Percentiles rank a stretch among this genome's conserved stretches.
Evolutionary conservation across 1,140 invertebrate genomes (phyloP).

Genomic region (Danaus melanippus): DNA sequence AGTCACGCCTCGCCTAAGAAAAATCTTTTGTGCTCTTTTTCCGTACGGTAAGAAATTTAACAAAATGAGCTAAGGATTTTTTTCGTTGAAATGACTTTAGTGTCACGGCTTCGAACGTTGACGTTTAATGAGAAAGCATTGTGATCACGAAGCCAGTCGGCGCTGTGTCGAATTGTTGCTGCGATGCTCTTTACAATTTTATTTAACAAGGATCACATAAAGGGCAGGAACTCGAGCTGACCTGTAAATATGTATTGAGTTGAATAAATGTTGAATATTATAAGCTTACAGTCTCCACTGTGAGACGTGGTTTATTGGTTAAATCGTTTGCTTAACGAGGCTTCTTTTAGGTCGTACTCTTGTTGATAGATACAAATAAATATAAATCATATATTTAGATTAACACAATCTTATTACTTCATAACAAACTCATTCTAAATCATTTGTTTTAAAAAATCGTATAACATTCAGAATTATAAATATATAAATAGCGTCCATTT

Average conservation of each 20-base stretch:
- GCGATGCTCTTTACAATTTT: constrained; percentile 45
- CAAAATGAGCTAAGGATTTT: constrained; percentile 58
- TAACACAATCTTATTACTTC: too few relatives aligned
- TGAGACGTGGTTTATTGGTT: too few relatives aligned
- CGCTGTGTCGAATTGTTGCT: constrained; percentile 63
- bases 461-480: too few relatives aligned
- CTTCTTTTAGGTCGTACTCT: too few relatives aligned
- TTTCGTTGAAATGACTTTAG: constrained; percentile 63
- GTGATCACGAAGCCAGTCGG: constrained; percentile 52
- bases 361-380: too few relatives aligned
- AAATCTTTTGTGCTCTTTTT: constrained; percentile 65
- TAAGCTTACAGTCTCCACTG: too few relatives aligned
- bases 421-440: too few relatives aligned
- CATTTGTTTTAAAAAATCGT: too few relatives aligned
- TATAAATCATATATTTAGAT: too few relatives aligned
- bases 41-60: constrained; percentile 63
- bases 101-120: constrained; percentile 60
- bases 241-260: constrained; percentile 14
- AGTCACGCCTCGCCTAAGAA: constrained; percentile 69
- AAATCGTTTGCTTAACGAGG: too few relatives aligned
- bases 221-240: constrained; percentile 11
- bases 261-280: neutral
- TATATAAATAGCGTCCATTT: too few relatives aligned
- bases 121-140: constrained; percentile 69
- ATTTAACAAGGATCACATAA: constrained; percentile 44